These are phyloP conservation scores for Eulemur rubriventer DNA, from an alignment of 2,797 vertebrate genomes.

Conservation along the genomic window DNA sequence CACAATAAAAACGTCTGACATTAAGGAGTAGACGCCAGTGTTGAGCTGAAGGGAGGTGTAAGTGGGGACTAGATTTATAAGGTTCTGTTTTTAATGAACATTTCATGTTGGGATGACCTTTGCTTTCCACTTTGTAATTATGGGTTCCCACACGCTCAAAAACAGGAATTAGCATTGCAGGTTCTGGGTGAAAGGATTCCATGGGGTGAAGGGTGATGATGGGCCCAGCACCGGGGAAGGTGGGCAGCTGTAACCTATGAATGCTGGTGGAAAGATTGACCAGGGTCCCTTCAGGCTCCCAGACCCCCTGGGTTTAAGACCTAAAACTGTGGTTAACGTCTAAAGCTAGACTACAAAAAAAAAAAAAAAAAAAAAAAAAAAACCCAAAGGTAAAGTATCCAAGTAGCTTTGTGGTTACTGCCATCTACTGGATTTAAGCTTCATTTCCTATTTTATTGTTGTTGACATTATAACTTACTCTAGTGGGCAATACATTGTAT, in stretches of 20 bases:
- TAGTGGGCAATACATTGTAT: not conserved
- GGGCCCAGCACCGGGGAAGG: not conserved
- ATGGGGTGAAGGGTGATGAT: not conserved
- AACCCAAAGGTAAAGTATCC: not conserved
- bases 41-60: not conserved
- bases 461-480: not conserved
- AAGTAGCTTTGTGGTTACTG: slow-evolving; percentile 34
- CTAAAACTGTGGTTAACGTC: not conserved
- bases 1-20: not conserved
- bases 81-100: not conserved
- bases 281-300: not conserved
- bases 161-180: not conserved
- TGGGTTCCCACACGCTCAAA: not conserved
- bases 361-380: too few species aligned
- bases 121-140: not conserved
- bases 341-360: not conserved
- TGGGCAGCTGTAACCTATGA: not conserved
- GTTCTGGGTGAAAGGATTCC: not conserved
- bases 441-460: not conserved
- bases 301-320: not conserved
- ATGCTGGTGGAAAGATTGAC: not conserved
- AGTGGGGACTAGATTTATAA: not conserved
- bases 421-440: slow-evolving; percentile 43
- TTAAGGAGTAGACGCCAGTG: not conserved
- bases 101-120: not conserved